Conservation (phyloP, 1,140 invertebrate species). For the Cyphomyrmex costatus region DNA sequence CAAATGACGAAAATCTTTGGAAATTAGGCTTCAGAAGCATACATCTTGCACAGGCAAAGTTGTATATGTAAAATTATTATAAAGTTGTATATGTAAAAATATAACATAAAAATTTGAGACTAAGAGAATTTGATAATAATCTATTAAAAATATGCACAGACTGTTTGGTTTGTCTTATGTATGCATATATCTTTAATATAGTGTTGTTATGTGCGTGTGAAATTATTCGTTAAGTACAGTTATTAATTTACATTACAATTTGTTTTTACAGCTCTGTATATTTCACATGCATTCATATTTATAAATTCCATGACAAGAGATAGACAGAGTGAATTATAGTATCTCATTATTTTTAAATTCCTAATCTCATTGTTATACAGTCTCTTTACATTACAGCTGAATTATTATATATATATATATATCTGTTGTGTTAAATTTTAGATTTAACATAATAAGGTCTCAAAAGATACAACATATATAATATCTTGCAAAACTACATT, state of each 20-base stretch:
- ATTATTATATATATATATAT: constrained; percentile 5
- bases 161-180: not conserved
- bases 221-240: not conserved
- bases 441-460: constrained; percentile 43
- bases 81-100: constrained; percentile 12
- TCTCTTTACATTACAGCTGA: not conserved
- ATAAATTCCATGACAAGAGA: constrained; percentile 42
- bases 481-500: constrained; percentile 17
- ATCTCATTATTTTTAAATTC: constrained; percentile 12
- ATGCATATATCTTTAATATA: constrained; percentile 7
- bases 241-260: constrained; percentile 24
- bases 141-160: not conserved
- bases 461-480: constrained; percentile 34
- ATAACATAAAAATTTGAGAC: not conserved
- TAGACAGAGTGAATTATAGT: constrained; percentile 33
- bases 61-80: constrained; percentile 23
- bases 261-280: constrained; percentile 3
- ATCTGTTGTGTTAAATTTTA: constrained; percentile 40
- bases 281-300: constrained; percentile 18
- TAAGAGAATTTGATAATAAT: not conserved
- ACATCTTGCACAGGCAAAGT: constrained; percentile 45
- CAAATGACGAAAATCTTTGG: not conserved
- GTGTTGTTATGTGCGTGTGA: not conserved
- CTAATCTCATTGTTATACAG: constrained; percentile 21
- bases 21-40: constrained; percentile 19